Conservation (phyloP, 2,888 invertebrate genomes). For the Minunthozetes semirufus region DNA sequence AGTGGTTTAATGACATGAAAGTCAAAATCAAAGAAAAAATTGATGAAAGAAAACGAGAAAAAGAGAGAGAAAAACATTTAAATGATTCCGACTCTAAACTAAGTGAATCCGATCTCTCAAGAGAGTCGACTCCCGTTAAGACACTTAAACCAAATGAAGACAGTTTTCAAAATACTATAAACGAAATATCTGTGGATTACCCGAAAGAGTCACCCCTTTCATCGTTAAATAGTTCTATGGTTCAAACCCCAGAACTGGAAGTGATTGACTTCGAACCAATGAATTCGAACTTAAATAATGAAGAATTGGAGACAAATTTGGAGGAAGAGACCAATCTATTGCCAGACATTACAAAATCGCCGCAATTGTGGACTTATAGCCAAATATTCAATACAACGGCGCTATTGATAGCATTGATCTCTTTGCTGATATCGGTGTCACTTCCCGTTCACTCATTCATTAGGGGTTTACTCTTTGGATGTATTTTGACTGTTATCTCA, state of each 20-base stretch:
- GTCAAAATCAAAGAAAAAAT: slow-evolving; percentile 33
- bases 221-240: not conserved
- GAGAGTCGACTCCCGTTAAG: not conserved
- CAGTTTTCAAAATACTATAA: not conserved
- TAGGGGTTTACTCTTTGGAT: slow-evolving; percentile 36
- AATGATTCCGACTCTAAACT: not conserved
- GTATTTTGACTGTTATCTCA: slow-evolving; percentile 29
- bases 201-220: not conserved
- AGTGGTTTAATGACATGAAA: slow-evolving; percentile 31
- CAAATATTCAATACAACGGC: slow-evolving; percentile 26
- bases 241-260: not conserved
- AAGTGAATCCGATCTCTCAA: not conserved
- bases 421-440: slow-evolving; percentile 26
- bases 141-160: not conserved
- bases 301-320: not conserved
- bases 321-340: not conserved
- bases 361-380: not conserved
- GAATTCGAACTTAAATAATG: not conserved
- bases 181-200: slow-evolving; percentile 12
- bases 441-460: slow-evolving; percentile 36
- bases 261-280: not conserved
- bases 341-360: not conserved
- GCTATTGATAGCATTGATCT: slow-evolving; percentile 20
- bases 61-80: not conserved
- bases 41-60: slow-evolving; percentile 29